phyloP scores from a whole-genome alignment of 2,888 invertebrate species.

The Nyleta sp. region DNA sequence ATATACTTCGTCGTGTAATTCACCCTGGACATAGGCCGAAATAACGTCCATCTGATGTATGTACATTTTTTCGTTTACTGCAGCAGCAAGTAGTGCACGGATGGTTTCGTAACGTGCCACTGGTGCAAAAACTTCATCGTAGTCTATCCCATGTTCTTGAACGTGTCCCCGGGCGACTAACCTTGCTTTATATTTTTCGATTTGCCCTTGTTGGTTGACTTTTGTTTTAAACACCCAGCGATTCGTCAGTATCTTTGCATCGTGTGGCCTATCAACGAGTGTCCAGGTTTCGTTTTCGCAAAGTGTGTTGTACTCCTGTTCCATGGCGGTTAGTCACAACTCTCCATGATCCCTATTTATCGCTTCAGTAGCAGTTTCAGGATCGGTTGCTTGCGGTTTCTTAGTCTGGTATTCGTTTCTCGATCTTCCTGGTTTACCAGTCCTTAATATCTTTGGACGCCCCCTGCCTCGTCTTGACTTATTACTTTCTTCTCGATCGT shows the following conservation, averaged over 20 bases:
- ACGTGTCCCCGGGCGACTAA: conserved; percentile 61
- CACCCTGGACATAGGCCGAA: conserved; percentile 62
- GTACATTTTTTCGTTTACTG: conserved; percentile 63
- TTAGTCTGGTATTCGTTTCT: conserved; percentile 4
- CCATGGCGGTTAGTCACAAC: conserved; percentile 62
- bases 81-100: conserved; percentile 64
- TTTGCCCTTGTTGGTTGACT: conserved; percentile 36
- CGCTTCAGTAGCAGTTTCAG: neutral
- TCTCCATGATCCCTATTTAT: conserved; percentile 14
- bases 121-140: conserved; percentile 32
- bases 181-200: conserved; percentile 58
- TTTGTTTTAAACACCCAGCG: conserved; percentile 63
- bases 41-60: conserved; percentile 56
- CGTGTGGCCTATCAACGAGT: conserved; percentile 41
- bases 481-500: neutral
- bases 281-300: conserved; percentile 65
- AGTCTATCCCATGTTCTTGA: conserved; percentile 53
- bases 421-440: conserved; percentile 27
- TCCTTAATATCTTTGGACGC: conserved; percentile 5
- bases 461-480: conserved; percentile 9
- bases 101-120: conserved; percentile 18
- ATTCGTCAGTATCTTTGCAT: conserved; percentile 53
- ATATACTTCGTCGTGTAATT: conserved; percentile 24
- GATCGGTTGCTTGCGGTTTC: neutral
- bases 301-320: conserved; percentile 56